A percentile compares a stretch with the other conserved stretches of the same genome.
Conservation (phyloP, 92 coral and sea anemone genomes). For the Paramuricea clavata region DNA sequence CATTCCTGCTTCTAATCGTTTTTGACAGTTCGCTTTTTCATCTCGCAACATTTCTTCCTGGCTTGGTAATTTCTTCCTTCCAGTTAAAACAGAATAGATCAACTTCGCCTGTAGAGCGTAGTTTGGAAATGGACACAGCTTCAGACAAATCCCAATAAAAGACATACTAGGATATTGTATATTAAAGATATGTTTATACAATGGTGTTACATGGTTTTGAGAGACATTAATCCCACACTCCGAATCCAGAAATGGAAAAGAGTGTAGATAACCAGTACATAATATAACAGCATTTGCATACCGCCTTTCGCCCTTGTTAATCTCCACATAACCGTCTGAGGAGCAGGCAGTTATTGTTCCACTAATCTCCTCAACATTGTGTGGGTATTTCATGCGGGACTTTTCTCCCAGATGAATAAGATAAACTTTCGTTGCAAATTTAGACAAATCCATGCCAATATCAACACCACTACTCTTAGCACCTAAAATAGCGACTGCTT, state of each 20-base stretch:
- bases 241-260: neutral
- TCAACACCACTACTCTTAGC: neutral
- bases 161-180: conserved; percentile 20
- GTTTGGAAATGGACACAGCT: conserved; percentile 81
- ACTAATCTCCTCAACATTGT: neutral
- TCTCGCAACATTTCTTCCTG: conserved; percentile 73
- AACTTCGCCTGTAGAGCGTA: conserved; percentile 75
- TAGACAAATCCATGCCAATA: neutral
- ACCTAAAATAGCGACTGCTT: conserved; percentile 4
- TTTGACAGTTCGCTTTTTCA: conserved; percentile 65
- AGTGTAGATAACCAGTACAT: conserved; percentile 1
- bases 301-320: neutral
- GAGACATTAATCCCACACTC: conserved; percentile 9
- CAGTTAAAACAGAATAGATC: conserved; percentile 66
- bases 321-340: conserved; percentile 3
- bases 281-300: neutral
- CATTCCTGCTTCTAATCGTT: conserved; percentile 59
- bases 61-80: conserved; percentile 67
- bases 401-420: conserved; percentile 9
- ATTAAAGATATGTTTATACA: conserved; percentile 1
- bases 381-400: neutral
- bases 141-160: conserved; percentile 43
- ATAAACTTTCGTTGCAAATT: neutral
- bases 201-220: conserved; percentile 5
- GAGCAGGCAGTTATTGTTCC: conserved; percentile 48